Percentiles rank a stretch among this genome's conserved stretches.
Conservation (phyloP, 2,888 invertebrate species). For the Polydesmus complanatus region DNA sequence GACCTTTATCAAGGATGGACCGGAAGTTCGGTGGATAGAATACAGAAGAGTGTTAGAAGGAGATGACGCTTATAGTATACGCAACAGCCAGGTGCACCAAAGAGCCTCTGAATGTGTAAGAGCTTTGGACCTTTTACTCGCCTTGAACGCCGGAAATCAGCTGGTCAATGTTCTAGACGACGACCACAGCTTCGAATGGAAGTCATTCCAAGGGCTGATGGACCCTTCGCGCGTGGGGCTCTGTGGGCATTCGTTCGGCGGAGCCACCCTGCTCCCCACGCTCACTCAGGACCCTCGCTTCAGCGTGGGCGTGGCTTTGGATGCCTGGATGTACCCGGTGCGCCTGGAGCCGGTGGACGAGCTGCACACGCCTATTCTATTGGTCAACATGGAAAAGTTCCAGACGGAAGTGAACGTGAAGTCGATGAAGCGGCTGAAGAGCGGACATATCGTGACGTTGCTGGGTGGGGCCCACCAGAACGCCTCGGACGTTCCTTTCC, state of each 20-base stretch:
- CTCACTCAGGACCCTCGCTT: conserved; percentile 40
- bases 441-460: conserved; percentile 19
- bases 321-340: conserved; percentile 49
- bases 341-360: conserved; percentile 35
- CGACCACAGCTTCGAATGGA: conserved; percentile 29
- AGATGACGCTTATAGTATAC: conserved; percentile 6
- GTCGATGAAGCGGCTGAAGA: conserved; percentile 34
- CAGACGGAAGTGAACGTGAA: conserved; percentile 41
- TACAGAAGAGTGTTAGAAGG: conserved; percentile 1
- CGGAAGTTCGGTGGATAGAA: conserved; percentile 2
- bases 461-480: conserved; percentile 31
- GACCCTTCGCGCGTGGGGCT: conserved; percentile 37
- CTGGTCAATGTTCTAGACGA: conserved; percentile 37
- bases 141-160: conserved; percentile 37
- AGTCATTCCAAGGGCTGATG: conserved; percentile 36
- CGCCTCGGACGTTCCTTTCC: conserved; percentile 31
- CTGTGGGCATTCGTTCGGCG: conserved; percentile 53
- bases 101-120: conserved; percentile 40
- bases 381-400: conserved; percentile 45
- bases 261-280: conserved; percentile 43
- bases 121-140: conserved; percentile 37
- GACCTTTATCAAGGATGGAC: conserved; percentile 18
- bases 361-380: conserved; percentile 39
- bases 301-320: conserved; percentile 40
- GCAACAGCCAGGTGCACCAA: conserved; percentile 27